Conservation (phyloP, 2,888 invertebrate genomes). For the Cyrtodaria siliqua region DNA sequence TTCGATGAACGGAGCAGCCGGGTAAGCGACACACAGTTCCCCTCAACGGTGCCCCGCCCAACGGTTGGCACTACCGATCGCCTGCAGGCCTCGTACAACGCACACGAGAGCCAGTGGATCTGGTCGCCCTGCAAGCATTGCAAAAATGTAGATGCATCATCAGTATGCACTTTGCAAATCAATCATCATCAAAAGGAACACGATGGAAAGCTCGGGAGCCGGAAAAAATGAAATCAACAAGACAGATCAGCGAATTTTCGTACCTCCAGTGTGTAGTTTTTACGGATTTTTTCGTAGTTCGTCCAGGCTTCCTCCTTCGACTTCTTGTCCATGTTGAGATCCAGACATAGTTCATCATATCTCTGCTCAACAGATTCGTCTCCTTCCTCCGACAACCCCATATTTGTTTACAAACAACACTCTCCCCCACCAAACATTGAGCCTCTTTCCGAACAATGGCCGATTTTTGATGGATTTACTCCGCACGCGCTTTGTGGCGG, state of each 20-base stretch:
- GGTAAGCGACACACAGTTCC: constrained; percentile 96
- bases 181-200: too few species aligned
- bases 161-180: too few species aligned
- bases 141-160: too few species aligned
- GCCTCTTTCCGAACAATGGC: constrained; percentile 56
- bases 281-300: constrained; percentile 92
- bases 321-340: constrained; percentile 95
- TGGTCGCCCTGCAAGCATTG: constrained; percentile 89
- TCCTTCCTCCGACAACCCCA: constrained; percentile 84
- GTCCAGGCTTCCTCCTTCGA: constrained; percentile 94
- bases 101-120: constrained; percentile 97
- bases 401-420: constrained; percentile 60
- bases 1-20: constrained; percentile 95
- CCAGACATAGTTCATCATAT: constrained; percentile 92
- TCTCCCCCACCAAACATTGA: constrained; percentile 25
- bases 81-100: constrained; percentile 95
- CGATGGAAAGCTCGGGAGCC: too few species aligned
- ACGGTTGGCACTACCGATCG: constrained; percentile 93
- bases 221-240: too few species aligned
- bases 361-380: constrained; percentile 81
- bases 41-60: constrained; percentile 91
- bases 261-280: constrained; percentile 96
- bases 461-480: constrained; percentile 42
- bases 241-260: constrained; percentile 13
- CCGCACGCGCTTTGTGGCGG: constrained; percentile 75